Percentiles rank a stretch among this genome's conserved stretches.
These are phyloP conservation scores for Paedocypris sp. DNA, from an alignment of 2,113 vertebrate species.

Conservation along the genomic window DNA sequence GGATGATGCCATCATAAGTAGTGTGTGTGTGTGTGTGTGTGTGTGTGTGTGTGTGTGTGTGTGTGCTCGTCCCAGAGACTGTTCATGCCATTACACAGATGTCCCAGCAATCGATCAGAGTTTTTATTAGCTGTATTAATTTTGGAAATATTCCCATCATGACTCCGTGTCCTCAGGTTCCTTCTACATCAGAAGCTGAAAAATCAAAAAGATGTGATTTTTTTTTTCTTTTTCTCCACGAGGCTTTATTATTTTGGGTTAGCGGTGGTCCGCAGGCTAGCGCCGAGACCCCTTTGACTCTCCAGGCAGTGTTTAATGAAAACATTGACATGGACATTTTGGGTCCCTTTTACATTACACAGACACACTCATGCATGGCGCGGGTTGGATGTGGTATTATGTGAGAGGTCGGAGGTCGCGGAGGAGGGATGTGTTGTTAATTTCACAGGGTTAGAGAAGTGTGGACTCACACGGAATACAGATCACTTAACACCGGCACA, in stretches of 20 bases:
- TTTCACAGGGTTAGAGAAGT: constrained; percentile 99
- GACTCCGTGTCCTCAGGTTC: no score
- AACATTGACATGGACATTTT: constrained; percentile 82
- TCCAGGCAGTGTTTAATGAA: constrained; percentile 81
- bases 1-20: no score
- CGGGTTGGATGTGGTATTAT: constrained; percentile 99
- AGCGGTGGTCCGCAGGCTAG: constrained; percentile 59
- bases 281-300: constrained; percentile 55
- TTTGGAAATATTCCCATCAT: no score
- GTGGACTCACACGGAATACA: constrained; percentile 98
- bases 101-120: no score
- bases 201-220: not conserved
- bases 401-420: constrained; percentile 78
- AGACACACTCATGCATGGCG: constrained; percentile 95
- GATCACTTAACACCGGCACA: constrained; percentile 98
- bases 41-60: no score
- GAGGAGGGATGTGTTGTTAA: constrained; percentile 98
- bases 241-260: constrained; percentile 13
- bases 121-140: no score
- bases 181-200: not conserved
- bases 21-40: no score
- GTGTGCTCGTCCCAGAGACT: no score
- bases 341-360: constrained; percentile 80
- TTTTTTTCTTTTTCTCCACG: no score
- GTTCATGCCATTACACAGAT: no score